phyloP scores from a whole-genome alignment of 2,888 invertebrate genomes.

The Dolichopus griseipennis region DNA sequence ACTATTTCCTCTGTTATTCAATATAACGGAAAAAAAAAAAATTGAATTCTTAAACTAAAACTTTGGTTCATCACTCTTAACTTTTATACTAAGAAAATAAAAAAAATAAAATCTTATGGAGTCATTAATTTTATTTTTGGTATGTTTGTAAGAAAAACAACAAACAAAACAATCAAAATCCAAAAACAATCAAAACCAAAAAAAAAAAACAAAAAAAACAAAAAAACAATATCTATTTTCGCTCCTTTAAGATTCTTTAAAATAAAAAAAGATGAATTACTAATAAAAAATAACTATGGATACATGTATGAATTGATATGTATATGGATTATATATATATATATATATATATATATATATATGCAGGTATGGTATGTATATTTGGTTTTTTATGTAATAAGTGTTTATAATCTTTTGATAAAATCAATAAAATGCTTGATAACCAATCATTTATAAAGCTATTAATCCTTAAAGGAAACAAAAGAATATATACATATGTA shows the following conservation, averaged over 20 bases:
- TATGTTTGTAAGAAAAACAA: background rate
- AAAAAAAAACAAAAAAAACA: background rate
- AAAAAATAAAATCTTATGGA: conserved; percentile 2
- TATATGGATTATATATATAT: background rate
- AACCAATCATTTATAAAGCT: conserved; percentile 6
- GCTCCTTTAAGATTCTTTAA: background rate
- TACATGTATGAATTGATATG: background rate
- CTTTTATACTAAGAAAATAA: background rate
- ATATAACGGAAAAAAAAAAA: background rate
- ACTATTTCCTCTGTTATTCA: background rate
- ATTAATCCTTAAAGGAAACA: background rate
- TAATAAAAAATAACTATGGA: background rate
- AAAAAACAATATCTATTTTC: background rate
- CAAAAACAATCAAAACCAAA: background rate
- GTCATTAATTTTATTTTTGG: background rate
- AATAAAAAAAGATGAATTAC: background rate
- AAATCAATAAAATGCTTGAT: background rate
- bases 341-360: background rate
- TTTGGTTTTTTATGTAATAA: background rate
- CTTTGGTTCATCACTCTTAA: background rate
- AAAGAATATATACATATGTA: background rate
- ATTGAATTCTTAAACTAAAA: background rate
- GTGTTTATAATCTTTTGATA: background rate
- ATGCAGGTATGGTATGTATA: too few relatives aligned
- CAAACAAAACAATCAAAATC: background rate